Conservation (phyloP, 2,113 vertebrate genomes). For the Papio anubis region DNA sequence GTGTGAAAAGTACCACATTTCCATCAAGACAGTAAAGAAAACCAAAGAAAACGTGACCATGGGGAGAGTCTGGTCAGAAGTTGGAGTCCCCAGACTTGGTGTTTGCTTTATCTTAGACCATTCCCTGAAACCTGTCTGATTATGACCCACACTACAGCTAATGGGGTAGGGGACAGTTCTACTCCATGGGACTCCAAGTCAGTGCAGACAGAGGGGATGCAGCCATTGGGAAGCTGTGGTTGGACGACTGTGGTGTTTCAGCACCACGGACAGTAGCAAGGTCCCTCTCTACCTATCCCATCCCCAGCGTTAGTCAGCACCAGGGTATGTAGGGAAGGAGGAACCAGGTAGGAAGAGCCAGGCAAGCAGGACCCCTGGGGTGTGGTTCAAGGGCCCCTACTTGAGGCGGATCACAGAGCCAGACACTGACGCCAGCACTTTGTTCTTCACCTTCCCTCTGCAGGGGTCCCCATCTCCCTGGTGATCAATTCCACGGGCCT, state of each 20-base stretch:
- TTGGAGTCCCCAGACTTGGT: background rate
- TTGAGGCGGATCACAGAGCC: background rate
- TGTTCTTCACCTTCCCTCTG: background rate
- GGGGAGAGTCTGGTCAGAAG: too few species aligned
- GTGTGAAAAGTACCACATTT: background rate
- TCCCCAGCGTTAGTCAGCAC: background rate
- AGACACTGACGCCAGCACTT: background rate
- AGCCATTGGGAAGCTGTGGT: rapidly evolving
- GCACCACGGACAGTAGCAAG: constrained; percentile 73
- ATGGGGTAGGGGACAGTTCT: rapidly evolving
- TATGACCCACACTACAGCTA: background rate
- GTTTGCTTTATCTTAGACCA: rapidly evolving
- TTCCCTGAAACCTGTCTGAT: background rate
- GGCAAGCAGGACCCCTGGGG: background rate
- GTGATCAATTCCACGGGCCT: constrained; percentile 92
- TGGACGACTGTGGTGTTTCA: background rate
- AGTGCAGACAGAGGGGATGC: rapidly evolving
- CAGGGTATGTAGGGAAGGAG: background rate
- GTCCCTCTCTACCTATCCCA: rapidly evolving
- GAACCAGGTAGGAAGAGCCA: background rate
- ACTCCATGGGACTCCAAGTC: rapidly evolving
- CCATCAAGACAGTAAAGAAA: background rate
- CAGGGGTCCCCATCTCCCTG: constrained; percentile 91
- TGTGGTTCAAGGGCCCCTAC: background rate
- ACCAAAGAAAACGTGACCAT: rapidly evolving